These are phyloP conservation scores for Caenorhabditis auriculariae DNA, from an alignment of 2,888 invertebrate genomes.

Conservation along the genomic window DNA sequence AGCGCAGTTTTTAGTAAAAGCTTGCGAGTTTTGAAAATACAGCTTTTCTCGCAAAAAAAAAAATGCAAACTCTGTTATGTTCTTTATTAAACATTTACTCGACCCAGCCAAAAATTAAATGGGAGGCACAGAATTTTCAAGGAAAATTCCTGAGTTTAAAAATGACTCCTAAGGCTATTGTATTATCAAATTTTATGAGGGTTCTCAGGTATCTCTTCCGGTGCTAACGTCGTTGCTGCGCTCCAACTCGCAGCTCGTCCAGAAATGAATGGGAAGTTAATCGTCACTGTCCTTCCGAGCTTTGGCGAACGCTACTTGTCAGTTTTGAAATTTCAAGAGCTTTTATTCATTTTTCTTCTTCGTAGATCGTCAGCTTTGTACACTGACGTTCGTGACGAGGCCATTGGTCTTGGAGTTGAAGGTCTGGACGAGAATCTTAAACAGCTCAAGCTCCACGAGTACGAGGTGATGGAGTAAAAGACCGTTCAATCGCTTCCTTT, in stretches of 20 bases:
- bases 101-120: too few relatives aligned
- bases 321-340: conserved; percentile 10
- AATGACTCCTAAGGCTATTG: too few relatives aligned
- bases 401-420: conserved; percentile 44
- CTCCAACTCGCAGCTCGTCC: conserved; percentile 47
- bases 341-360: too few relatives aligned
- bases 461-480: conserved; percentile 29
- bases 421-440: conserved; percentile 48
- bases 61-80: too few relatives aligned
- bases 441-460: conserved; percentile 48
- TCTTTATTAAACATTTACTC: too few relatives aligned
- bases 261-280: conserved; percentile 54
- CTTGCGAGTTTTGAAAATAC: too few relatives aligned
- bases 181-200: too few relatives aligned
- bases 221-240: conserved; percentile 58
- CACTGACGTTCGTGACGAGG: conserved; percentile 49
- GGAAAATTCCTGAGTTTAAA: too few relatives aligned
- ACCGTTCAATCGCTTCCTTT: too few relatives aligned
- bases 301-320: conserved; percentile 61
- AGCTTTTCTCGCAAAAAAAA: too few relatives aligned
- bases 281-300: conserved; percentile 59
- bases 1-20: too few relatives aligned
- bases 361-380: conserved; percentile 56
- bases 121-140: too few relatives aligned
- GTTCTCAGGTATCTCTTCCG: conserved; percentile 54